Conservation (phyloP, 1,140 invertebrate genomes). For the Cherax destructor region DNA sequence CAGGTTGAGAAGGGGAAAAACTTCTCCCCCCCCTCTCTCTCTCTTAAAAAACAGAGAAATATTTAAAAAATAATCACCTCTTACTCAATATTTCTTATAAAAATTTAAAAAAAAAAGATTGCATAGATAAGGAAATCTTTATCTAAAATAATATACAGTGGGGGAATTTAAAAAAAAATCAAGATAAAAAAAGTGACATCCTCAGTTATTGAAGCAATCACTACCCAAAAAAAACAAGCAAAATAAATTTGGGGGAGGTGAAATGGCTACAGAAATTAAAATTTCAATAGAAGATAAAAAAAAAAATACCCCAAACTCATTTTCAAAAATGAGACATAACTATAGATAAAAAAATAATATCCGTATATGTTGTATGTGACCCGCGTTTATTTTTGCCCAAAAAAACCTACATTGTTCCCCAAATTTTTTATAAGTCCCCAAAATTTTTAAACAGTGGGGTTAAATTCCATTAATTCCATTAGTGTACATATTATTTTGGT, state of each 20-base stretch:
- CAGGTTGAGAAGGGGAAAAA: constrained; percentile 73
- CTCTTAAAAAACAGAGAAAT: constrained; percentile 58
- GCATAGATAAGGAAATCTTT: background rate
- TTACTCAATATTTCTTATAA: background rate
- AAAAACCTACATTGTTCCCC: no score
- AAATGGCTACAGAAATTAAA: background rate
- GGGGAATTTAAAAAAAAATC: background rate
- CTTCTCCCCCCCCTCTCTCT: constrained; percentile 74
- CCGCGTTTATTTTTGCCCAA: no score
- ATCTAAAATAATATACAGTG: background rate
- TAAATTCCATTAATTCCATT: no score
- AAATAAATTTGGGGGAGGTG: background rate
- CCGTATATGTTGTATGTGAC: no score
- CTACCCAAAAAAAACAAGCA: background rate
- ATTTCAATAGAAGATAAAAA: background rate
- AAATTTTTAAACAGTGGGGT: no score
- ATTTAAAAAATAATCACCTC: constrained; percentile 15
- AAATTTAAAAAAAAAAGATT: background rate
- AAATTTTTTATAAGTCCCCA: no score
- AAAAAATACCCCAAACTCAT: background rate
- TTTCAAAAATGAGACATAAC: background rate
- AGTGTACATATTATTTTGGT: no score
- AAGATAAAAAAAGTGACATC: background rate
- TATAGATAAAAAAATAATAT: background rate
- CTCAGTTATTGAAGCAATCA: background rate